Percentiles rank a stretch among this genome's conserved stretches.
Conservation (phyloP, 2,797 vertebrate species). For the Falco berigora region DNA sequence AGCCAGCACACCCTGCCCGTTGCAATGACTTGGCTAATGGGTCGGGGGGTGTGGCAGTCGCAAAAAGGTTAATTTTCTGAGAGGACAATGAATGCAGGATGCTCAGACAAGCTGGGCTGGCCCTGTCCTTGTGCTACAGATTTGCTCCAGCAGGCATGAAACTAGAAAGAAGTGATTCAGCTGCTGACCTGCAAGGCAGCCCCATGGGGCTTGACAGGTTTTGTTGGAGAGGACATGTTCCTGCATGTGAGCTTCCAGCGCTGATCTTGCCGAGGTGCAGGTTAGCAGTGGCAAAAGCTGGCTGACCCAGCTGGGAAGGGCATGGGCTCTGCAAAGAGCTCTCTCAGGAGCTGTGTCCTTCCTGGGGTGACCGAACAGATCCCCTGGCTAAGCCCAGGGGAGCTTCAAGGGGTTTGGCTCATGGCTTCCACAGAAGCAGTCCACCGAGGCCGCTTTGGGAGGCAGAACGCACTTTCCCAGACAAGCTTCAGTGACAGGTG, state of each 20-base stretch:
- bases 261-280: not conserved
- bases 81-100: not conserved
- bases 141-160: not conserved
- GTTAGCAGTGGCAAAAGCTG: not conserved
- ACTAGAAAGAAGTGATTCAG: not conserved
- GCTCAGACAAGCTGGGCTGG: not conserved
- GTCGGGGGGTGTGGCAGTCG: not conserved
- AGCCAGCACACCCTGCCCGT: not conserved
- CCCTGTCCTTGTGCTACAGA: not conserved
- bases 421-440: not conserved
- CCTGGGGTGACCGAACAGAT: not conserved
- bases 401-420: not conserved
- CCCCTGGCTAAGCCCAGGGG: not conserved
- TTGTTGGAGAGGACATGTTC: not conserved
- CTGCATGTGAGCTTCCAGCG: not conserved
- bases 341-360: not conserved
- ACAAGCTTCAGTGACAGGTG: not conserved
- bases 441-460: not conserved
- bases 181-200: not conserved
- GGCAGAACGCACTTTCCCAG: not conserved
- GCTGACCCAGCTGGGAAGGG: not conserved
- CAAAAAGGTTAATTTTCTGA: not conserved
- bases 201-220: not conserved
- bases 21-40: not conserved
- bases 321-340: not conserved